Conservation (phyloP, 2,113 vertebrate genomes). For the Nycticryphes semicollaris region DNA sequence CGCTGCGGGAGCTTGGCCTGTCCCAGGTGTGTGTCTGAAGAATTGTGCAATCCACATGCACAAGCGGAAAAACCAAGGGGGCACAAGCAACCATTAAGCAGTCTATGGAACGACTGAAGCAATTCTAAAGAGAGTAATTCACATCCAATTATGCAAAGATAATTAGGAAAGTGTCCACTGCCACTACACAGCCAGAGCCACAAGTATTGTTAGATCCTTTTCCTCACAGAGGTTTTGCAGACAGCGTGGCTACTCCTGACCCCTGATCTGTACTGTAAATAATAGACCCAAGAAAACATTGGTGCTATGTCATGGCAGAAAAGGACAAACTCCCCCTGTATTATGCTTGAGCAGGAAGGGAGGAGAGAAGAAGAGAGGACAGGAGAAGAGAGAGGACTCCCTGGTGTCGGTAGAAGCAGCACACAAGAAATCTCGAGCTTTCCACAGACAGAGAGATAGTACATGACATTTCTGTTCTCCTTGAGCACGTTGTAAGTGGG, state of each 20-base stretch:
- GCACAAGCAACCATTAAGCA: not conserved
- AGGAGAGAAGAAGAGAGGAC: not conserved
- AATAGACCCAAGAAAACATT: not conserved
- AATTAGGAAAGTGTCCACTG: not conserved
- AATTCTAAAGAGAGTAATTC: not conserved
- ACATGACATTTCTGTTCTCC: not conserved
- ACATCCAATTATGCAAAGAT: not conserved
- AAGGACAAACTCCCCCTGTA: not conserved
- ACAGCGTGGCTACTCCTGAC: not conserved
- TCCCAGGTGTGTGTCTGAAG: not conserved
- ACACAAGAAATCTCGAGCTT: not conserved
- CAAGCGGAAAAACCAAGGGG: not conserved
- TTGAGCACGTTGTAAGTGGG: not conserved
- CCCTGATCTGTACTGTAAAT: not conserved
- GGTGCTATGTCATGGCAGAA: not conserved
- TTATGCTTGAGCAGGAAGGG: not conserved
- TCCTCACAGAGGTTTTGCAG: not conserved
- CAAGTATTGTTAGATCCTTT: not conserved
- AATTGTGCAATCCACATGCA: not conserved
- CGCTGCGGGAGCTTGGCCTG: not conserved
- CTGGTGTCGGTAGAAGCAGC: not conserved
- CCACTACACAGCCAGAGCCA: not conserved
- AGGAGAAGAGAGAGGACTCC: accelerated
- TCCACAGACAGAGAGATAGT: not conserved
- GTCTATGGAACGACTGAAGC: not conserved